phyloP scores from a whole-genome alignment of 2,797 vertebrate genomes.

The Alosa sapidissima region DNA sequence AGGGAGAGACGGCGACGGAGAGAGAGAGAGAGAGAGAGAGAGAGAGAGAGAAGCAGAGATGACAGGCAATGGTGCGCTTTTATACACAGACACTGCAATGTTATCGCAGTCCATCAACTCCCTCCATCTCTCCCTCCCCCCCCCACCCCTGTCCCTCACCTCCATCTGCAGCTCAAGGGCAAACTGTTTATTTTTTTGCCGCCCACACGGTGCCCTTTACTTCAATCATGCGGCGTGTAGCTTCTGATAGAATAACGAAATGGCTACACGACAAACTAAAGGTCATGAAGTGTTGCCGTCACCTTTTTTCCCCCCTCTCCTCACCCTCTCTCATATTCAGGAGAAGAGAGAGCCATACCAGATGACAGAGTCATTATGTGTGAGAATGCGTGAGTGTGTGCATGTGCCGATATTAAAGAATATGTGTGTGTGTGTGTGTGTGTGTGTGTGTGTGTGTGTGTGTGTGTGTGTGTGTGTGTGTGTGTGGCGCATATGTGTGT shows the following conservation, averaged over 20 bases:
- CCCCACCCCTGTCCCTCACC: constrained; percentile 37
- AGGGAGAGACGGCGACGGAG: background rate
- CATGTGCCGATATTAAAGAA: background rate
- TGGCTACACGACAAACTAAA: constrained; percentile 74
- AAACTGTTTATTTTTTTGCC: constrained; percentile 63
- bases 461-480: constrained; percentile 49
- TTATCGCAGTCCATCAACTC: constrained; percentile 61
- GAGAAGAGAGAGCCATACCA: constrained; percentile 26
- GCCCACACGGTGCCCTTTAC: constrained; percentile 82
- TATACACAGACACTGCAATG: constrained; percentile 45
- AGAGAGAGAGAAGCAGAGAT: constrained; percentile 27
- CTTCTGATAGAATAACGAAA: constrained; percentile 80
- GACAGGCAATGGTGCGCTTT: constrained; percentile 41
- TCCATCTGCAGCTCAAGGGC: constrained; percentile 61
- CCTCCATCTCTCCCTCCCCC: background rate
- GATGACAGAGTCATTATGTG: constrained; percentile 43
- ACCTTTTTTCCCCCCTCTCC: background rate
- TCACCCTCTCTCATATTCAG: constrained; percentile 38
- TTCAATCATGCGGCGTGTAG: constrained; percentile 66
- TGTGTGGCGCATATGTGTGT: constrained; percentile 35
- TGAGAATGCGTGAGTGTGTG: constrained; percentile 42
- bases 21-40: background rate
- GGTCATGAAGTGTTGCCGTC: constrained; percentile 69
- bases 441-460: constrained; percentile 38
- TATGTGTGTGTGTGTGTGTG: background rate